Conservation (phyloP, 2,113 vertebrate genomes). For the Neolamprologus ventralis region DNA sequence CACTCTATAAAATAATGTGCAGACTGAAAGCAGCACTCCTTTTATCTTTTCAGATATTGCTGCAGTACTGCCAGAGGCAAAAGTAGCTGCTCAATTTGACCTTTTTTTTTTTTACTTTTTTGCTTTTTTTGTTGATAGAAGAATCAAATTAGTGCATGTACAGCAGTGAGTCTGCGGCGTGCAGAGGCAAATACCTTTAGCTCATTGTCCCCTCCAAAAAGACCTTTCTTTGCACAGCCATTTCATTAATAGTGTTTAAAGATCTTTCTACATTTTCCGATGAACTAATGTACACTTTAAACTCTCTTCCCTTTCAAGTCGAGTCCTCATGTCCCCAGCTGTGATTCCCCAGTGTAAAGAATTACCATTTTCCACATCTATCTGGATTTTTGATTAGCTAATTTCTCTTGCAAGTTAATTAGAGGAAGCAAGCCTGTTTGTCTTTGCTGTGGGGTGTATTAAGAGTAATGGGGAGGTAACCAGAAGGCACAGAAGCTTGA, state of each 20-base stretch:
- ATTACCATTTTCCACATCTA: conserved; percentile 36
- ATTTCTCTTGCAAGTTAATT: conserved; percentile 36
- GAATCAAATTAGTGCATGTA: neutral
- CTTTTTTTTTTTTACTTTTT: fast-evolving
- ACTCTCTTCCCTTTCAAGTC: conserved; percentile 1
- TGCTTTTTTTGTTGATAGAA: neutral
- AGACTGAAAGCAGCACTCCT: neutral
- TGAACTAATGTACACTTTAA: neutral
- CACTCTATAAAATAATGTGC: neutral
- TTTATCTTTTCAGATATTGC: neutral
- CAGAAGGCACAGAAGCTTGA: conserved; percentile 3
- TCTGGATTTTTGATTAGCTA: conserved; percentile 13
- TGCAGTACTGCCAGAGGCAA: neutral
- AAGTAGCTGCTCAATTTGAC: neutral
- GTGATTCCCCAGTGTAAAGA: neutral
- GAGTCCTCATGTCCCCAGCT: neutral
- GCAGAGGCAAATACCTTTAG: neutral
- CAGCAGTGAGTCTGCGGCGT: neutral
- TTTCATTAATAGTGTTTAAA: neutral
- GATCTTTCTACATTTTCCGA: neutral
- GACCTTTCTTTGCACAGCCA: neutral
- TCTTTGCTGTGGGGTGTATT: conserved; percentile 30
- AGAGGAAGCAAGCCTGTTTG: neutral
- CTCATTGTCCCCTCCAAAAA: neutral
- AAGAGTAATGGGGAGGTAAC: conserved; percentile 3